Base-by-base conservation (phyloP, 1,140 invertebrate species). In the Sarcophaga peregrina region DNA sequence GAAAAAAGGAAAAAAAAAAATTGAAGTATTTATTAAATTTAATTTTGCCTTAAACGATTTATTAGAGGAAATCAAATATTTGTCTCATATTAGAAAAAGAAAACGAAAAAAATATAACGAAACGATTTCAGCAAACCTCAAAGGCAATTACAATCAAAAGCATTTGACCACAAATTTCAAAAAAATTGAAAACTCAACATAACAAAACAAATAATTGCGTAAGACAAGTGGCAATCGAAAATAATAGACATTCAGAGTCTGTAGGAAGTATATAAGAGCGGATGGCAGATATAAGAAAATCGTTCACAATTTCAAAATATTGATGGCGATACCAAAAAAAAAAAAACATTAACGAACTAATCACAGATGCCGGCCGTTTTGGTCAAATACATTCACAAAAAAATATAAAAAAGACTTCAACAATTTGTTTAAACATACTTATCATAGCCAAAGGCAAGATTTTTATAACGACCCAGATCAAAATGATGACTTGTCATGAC, bases 401-500 rank as follows among this genome's bases (percentile, higher is more conserved):
- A 37, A 37, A 37, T 37, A 37, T 2, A 58, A 58, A 7, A 58
- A 58, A 58, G 54, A 58, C 54, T 58, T 7, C 54, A 68, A 68
- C 62, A 68, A 68, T 68, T 68, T 68, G 62, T 68, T 68, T 68
- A 68, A 68, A 68, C 62, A 68, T 37, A 37, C 25, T 37, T 37
- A 37, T 68, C 62, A 68, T 20, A 8, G 62, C 62, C 20, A 20
- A 68, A 68, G 62, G 62, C 62, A 20, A 68, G n/a, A 68, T 68
- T 68, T 37, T 4, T 68, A 68, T 68, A 68, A 68, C 62, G 62
- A 68, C 62, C 62, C 62, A 68, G 62, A 68, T 68, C 62, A 68
- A 68, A 68, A 68, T 68, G 62, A 68, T 68, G 62, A 68, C 62
- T 68, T 68, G 62, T 68, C 62, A 68, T 68, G 62, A 68, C 62